phyloP scores from a whole-genome alignment of 2,797 vertebrate genomes.

The Podarcis siculus region DNA sequence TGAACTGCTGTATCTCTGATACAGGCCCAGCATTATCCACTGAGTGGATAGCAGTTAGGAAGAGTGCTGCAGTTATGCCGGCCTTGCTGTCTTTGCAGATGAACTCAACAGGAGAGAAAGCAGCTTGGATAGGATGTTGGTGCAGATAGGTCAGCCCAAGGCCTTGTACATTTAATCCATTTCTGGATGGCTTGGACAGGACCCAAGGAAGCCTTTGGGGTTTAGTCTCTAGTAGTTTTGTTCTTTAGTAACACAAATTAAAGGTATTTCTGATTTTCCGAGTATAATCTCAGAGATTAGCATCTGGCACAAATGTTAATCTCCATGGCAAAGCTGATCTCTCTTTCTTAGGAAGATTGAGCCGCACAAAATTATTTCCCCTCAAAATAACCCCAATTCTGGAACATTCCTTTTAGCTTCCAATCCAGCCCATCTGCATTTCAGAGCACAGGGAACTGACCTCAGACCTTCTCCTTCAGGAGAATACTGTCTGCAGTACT shows the following conservation, averaged over 20 bases:
- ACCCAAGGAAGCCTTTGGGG: accelerated
- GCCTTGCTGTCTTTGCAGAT: background rate
- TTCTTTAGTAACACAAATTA: slow-evolving; percentile 44
- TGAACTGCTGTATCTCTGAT: background rate
- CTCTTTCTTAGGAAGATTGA: accelerated
- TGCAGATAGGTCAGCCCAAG: background rate
- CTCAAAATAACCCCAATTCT: accelerated
- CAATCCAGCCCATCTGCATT: accelerated
- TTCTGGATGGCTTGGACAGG: background rate
- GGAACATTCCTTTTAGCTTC: accelerated
- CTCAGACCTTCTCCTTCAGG: slow-evolving; percentile 94
- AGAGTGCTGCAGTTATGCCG: background rate
- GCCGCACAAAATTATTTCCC: slow-evolving; percentile 32
- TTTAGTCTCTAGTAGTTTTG: slow-evolving; percentile 3
- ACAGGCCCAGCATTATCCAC: background rate
- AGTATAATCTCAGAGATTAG: slow-evolving; percentile 38
- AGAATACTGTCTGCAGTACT: slow-evolving; percentile 93
- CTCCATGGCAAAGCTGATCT: slow-evolving; percentile 35
- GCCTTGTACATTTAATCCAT: background rate
- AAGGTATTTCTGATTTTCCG: slow-evolving; percentile 33
- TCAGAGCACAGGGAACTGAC: slow-evolving; percentile 69
- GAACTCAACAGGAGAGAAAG: background rate
- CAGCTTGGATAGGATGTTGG: background rate
- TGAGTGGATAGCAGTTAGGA: background rate
- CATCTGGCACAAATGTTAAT: background rate